These are phyloP conservation scores for Phoenicopterus ruber DNA, from an alignment of 2,113 vertebrate species.

Conservation along the genomic window DNA sequence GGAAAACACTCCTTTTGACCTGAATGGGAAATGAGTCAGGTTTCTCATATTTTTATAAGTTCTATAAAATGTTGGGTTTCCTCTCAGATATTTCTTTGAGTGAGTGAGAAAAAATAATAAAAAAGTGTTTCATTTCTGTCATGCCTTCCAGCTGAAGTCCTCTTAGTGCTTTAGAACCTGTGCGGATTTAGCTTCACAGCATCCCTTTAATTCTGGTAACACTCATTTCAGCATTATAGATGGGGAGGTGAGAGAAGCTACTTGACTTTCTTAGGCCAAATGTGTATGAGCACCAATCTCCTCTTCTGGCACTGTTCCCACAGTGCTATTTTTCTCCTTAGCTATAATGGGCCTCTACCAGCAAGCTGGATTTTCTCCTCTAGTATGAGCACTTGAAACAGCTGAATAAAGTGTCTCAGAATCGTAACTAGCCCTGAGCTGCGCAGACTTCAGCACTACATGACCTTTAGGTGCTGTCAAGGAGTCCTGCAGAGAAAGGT, in stretches of 20 bases:
- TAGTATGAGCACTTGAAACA: neutral
- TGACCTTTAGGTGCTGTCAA: neutral
- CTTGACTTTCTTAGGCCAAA: neutral
- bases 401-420: neutral
- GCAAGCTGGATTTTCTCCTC: neutral
- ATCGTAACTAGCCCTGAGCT: neutral
- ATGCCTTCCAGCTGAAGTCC: neutral
- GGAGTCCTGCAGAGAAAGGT: neutral
- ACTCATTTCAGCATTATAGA: neutral
- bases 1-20: neutral
- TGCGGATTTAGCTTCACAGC: neutral
- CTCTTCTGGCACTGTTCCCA: neutral
- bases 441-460: neutral
- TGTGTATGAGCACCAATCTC: neutral
- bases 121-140: neutral
- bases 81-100: neutral
- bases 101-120: conserved; percentile 7
- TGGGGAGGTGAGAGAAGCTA: neutral
- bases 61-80: neutral
- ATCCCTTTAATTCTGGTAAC: neutral
- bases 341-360: neutral
- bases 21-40: neutral
- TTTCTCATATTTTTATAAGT: neutral
- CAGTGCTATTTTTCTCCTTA: neutral
- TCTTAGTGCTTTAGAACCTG: neutral